Evolutionary conservation across 2,797 vertebrate genomes (phyloP).

Genomic region (Cirrhinus mrigala): DNA sequence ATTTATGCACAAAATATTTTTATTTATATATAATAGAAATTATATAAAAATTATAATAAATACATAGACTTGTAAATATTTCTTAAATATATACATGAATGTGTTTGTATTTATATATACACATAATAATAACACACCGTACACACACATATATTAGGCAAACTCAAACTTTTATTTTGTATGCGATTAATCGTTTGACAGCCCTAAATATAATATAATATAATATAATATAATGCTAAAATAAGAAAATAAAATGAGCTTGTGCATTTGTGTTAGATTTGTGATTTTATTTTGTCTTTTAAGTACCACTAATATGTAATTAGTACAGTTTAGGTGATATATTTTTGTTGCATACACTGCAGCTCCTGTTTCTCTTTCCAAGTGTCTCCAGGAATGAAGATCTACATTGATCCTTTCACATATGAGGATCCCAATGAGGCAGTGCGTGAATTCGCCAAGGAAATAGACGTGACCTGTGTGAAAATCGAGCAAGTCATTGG

Average conservation of each 20-base stretch:
- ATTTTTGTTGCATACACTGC: slow-evolving; percentile 33
- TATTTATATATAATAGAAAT: too few species aligned
- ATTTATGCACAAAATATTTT: too few species aligned
- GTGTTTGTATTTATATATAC: too few species aligned
- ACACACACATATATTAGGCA: too few species aligned
- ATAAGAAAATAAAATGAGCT: neutral
- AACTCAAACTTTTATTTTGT: too few species aligned
- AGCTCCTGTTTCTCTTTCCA: slow-evolving; percentile 64
- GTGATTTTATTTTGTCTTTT: neutral
- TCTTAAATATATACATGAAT: too few species aligned
- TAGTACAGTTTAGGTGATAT: neutral
- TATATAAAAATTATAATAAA: too few species aligned
- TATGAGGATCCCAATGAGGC: slow-evolving; percentile 97
- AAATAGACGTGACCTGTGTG: slow-evolving; percentile 95
- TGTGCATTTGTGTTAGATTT: neutral
- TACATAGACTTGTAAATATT: too few species aligned
- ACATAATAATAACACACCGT: too few species aligned
- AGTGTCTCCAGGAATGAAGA: slow-evolving; percentile 99
- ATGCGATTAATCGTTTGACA: too few species aligned
- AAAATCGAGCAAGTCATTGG: slow-evolving; percentile 99
- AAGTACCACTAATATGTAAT: neutral
- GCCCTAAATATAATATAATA: neutral
- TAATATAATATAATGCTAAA: neutral
- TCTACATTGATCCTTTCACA: slow-evolving; percentile 97
- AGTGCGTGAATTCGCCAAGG: slow-evolving; percentile 95